Percentiles rank a stretch among this genome's conserved stretches.
phyloP scores from a whole-genome alignment of 2,113 vertebrate genomes.

The Dasyurus viverrinus region DNA sequence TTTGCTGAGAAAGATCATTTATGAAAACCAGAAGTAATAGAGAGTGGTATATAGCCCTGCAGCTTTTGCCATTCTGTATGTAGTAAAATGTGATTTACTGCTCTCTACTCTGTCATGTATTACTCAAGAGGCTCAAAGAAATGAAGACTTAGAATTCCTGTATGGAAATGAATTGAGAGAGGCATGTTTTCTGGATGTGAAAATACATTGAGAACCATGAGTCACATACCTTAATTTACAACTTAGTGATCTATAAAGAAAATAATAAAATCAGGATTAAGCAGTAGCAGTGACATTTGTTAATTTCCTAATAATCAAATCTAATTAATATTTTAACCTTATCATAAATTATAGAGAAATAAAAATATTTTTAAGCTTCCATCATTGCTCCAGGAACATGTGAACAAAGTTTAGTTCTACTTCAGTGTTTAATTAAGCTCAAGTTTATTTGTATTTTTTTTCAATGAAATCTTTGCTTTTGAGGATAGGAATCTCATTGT shows the following conservation, averaged over 20 bases:
- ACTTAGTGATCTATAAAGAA: conserved; percentile 63
- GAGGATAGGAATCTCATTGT: background rate
- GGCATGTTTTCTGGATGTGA: conserved; percentile 50
- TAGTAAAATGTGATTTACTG: conserved; percentile 73
- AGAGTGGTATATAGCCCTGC: conserved; percentile 59
- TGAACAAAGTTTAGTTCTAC: background rate
- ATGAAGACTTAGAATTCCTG: conserved; percentile 66
- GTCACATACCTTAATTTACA: conserved; percentile 57
- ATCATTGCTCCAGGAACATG: background rate
- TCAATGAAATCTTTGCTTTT: conserved; percentile 17
- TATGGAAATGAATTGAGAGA: conserved; percentile 54
- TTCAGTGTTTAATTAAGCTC: background rate
- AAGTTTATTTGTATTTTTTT: background rate
- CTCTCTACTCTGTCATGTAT: conserved; percentile 62
- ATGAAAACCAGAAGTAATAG: conserved; percentile 63
- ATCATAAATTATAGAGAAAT: background rate
- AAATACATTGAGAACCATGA: conserved; percentile 37
- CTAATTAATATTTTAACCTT: conserved; percentile 33
- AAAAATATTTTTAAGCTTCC: background rate
- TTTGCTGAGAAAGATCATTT: conserved; percentile 70
- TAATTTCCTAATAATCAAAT: conserved; percentile 47
- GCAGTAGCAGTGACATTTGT: conserved; percentile 30
- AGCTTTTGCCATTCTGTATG: conserved; percentile 54
- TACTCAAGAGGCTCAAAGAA: conserved; percentile 64
- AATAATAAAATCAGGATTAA: conserved; percentile 61